Evolutionary conservation across 2,888 invertebrate species (phyloP), one percentile per base, ranked within the genome.

Genomic region (Antitype chi): DNA sequence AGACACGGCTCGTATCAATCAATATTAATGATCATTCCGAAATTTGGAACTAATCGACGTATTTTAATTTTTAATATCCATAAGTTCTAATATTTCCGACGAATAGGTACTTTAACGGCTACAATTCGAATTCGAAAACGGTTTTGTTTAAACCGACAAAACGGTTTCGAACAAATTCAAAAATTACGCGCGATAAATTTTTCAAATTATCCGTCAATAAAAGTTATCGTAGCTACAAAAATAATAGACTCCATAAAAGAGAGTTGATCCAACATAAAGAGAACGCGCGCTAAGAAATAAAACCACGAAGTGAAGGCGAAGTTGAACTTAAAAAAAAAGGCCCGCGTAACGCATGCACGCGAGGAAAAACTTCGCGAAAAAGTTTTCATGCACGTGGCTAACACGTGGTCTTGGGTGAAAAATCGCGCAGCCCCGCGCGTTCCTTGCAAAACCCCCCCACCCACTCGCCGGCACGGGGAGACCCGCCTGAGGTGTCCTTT

Each of bases 331-430:
- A 87, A 59, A 78, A 87, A 89, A 59, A 87, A 86, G 80, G 85
- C 85, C 84, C 85, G 85, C 81, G 87, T 72, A 81, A 76, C 74
- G 80, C 77, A 77, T 69, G 80, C 84, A 86, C 80, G 86, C 87
- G 89, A 89, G 92, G 74, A 90, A 93, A 94, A 95, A 94, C 91
- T 94, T 94, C 83, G 78, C 81, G 88, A 89, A 93, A 95, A 95
- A 94, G 93, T 95, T 94, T 93, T 84, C 90, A 93, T 92, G 93
- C 96, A 96, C 95, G 95, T 95, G 96, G 89, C 90, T 85, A 92
- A 92, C 96, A 96, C 96, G 96, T 96, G 96, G 95, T 95, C 95
- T 95, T 94, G 94, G 91, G 93, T 92, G 94, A 96, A 96, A 96
- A 96, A 95, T 95, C 93, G 95, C 95, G 93, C 94, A 93, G 92